Percentiles rank a stretch among this genome's conserved stretches.
Evolutionary conservation across 1,140 invertebrate species (phyloP).

Genomic region (Chionoecetes opilio): DNA sequence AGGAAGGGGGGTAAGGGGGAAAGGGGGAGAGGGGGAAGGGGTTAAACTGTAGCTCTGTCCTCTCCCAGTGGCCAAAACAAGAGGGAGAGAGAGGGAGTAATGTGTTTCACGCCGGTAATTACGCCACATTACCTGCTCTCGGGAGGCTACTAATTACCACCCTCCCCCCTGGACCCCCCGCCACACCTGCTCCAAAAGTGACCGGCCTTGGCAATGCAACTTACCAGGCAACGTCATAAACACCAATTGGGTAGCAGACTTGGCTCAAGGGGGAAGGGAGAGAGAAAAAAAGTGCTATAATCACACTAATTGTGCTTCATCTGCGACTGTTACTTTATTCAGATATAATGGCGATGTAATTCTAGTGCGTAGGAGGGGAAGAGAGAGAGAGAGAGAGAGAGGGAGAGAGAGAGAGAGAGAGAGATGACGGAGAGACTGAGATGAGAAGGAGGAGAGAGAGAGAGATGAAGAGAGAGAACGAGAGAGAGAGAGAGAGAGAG

Average conservation of each 20-base stretch:
- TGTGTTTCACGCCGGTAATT: neutral
- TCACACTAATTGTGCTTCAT: slow-evolving; percentile 9
- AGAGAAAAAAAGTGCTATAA: neutral
- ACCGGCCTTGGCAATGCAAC: neutral
- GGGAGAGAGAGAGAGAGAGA: neutral
- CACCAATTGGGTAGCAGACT: neutral
- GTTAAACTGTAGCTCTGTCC: too few relatives aligned
- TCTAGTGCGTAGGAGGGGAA: neutral
- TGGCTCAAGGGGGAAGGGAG: neutral
- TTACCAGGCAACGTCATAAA: slow-evolving; percentile 17
- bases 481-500: neutral
- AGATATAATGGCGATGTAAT: slow-evolving; percentile 30
- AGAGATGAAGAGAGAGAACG: neutral
- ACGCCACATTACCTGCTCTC: slow-evolving; percentile 3
- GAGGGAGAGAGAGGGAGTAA: neutral
- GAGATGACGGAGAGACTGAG: slow-evolving; percentile 32
- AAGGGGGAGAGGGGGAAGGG: too few relatives aligned
- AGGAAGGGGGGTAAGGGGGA: neutral
- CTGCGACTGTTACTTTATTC: slow-evolving; percentile 1
- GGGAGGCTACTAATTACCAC: neutral
- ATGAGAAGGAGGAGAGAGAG: neutral
- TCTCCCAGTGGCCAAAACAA: neutral
- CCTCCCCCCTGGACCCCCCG: neutral
- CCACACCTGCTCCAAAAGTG: neutral
- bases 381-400: too few relatives aligned